A percentile compares a stretch with the other conserved stretches of the same genome.
phyloP scores from a whole-genome alignment of 2,888 invertebrate species.

The Sepiola atlantica region DNA sequence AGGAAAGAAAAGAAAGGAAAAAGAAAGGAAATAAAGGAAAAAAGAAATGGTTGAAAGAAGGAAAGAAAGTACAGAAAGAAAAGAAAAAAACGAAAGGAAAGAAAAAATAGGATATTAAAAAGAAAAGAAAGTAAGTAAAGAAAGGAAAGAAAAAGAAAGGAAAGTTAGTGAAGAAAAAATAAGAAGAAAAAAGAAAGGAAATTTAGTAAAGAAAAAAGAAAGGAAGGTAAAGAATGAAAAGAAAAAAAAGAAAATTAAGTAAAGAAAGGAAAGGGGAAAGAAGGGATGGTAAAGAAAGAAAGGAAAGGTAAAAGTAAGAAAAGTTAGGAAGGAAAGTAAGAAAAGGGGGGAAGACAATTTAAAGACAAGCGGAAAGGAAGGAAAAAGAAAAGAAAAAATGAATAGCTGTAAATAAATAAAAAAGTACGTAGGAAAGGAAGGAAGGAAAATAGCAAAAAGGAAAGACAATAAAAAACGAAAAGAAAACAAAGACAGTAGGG shows the following conservation, averaged over 20 bases:
- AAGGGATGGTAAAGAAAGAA: not conserved
- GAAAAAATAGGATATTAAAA: not conserved
- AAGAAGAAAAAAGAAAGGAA: not conserved
- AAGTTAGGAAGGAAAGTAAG: not conserved
- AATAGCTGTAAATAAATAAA: not conserved
- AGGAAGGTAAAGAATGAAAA: not conserved
- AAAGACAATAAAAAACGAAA: not conserved
- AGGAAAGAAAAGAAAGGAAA: not conserved
- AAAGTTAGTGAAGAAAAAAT: too few relatives aligned
- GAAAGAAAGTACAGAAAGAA: too few relatives aligned
- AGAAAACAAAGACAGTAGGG: not conserved
- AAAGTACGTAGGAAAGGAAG: not conserved
- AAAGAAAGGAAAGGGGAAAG: not conserved
- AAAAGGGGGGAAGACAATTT: not conserved
- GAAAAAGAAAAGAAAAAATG: not conserved
- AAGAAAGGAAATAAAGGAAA: too few relatives aligned
- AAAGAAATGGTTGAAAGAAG: too few relatives aligned
- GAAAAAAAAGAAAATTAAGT: not conserved
- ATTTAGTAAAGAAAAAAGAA: not conserved
- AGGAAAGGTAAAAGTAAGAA: not conserved
- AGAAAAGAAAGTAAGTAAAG: not conserved
- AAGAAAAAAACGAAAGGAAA: too few relatives aligned
- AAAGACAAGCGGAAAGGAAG: not conserved
- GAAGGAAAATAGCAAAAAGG: not conserved
- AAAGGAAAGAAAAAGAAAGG: not conserved